Evolutionary conservation across 2,113 vertebrate species (phyloP), one percentile per base, ranked within the genome.

Genomic region (Peucedramus taeniatus): DNA sequence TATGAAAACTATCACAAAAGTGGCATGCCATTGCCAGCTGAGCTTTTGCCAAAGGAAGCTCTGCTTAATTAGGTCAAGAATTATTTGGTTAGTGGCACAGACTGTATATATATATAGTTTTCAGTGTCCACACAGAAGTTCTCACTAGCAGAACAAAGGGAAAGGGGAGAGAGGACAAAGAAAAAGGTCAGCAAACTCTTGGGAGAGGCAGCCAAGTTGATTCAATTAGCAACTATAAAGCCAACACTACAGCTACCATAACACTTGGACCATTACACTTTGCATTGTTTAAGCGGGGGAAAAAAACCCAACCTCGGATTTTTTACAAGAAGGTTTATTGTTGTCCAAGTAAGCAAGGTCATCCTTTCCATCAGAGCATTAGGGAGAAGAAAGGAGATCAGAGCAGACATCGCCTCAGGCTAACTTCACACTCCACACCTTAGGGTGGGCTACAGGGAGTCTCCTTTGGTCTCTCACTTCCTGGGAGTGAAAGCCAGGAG

Each of bases 401-500:
- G 76, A 59, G 80, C 79, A 85, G 70, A 64, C 61, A 53, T 20
- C 0, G 11, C 74, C 53, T 42, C 23, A 9, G 65, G 94, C 49
- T 24, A 59, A 74, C 42, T 90, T 61, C 75, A 57, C 14, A 13
- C 47, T 70, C 85, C 86, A 39, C 23, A 26, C 76, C 90, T 80
- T n/a, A 60, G 71, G 72, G 66, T 53, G 71, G 92, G 75, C 57
- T 31, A 23, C 39, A 69, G 69, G 81, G 45, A 87, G 21, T 69
- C 74, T 82, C 69, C 75, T 45, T 28, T 12, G 28, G 45, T 42
- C 88, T 87, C 61, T 44, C 47, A 35, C 92, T 94, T 93, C 93
- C 96, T 84, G 90, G 92, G 53, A 95, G 90, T 24, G 75, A 90
- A 72, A 88, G 90, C n/a, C 87, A 70, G 87, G 54, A 93, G 71